Evolutionary conservation across 2,797 vertebrate genomes (phyloP), one percentile per base, ranked within the genome.

Genomic region (Chaunax sp.): DNA sequence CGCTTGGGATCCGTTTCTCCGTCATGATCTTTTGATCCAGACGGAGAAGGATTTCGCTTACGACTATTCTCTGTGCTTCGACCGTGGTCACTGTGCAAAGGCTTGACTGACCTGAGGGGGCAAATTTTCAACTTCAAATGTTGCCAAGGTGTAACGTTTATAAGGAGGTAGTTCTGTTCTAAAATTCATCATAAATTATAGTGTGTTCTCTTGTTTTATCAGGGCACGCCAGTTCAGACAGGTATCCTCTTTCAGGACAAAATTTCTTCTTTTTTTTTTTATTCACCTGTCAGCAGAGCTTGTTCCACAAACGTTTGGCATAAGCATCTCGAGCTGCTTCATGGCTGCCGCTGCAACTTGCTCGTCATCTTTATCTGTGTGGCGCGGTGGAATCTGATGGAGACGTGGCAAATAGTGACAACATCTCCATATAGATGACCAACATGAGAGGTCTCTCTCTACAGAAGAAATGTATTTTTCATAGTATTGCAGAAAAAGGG

Each of bases 321-420:
- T 96, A 0, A 97, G 89, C 80, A 96, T 96, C 89, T 96, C 96
- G 1, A 97, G 91, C 47, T 97, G 95, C 55, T 95, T 95, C 69
- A 97, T 92, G 14, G 95, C 96, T 62, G 96, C 94, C 18, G 93
- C 95, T 3, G 96, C 96, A 0, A 98, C 95, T 49, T 95, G 95
- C 62, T 96, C 93, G 8, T 97, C 96, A 33, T 96, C 94, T 37
- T 93, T 94, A 38, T 94, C 94, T 12, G 51, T 15, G 57, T 69
- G 11, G 1, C 0, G 7, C 0, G 57, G 20, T 4, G 62, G 52
- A 53, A 78, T 18, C 83, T 85, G 37, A 53, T 2, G 4, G n/a
- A 49, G 23, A 43, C 4, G 8, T 14, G 5, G 2, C 19, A 1
- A 59, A 15, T 7, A n/a, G 7, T 6, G 19, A 30, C 38, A 70